Conservation (phyloP, 1,140 invertebrate genomes). For the Ephestia elutella region DNA sequence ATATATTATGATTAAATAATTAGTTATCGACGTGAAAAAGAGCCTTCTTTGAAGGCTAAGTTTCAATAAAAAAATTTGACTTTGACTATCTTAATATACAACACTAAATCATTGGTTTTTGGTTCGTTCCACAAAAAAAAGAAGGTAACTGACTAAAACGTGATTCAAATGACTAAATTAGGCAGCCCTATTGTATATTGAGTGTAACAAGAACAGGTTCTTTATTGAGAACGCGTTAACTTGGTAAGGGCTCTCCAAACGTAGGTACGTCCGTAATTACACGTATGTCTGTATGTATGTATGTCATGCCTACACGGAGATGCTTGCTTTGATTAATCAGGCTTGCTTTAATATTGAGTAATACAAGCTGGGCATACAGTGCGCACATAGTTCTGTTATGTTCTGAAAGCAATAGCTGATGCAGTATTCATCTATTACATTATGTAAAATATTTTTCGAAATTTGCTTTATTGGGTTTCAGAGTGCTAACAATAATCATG, state of each 20-base stretch:
- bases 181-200: background rate
- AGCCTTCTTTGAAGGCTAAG: too few relatives aligned
- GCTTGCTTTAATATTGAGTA: slow-evolving; percentile 26
- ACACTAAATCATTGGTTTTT: too few relatives aligned
- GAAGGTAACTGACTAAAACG: too few relatives aligned
- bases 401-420: background rate
- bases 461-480: too few relatives aligned
- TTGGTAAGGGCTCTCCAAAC: slow-evolving; percentile 23
- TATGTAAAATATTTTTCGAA: too few relatives aligned
- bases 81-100: too few relatives aligned
- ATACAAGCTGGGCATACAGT: background rate
- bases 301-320: slow-evolving; percentile 3
- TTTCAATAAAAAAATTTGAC: too few relatives aligned
- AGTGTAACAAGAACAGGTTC: slow-evolving; percentile 50
- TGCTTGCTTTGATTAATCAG: slow-evolving; percentile 36
- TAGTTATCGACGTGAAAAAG: too few relatives aligned
- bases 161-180: background rate
- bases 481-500: too few relatives aligned
- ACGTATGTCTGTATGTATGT: slow-evolving; percentile 10
- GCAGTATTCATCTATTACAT: too few relatives aligned
- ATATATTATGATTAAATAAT: too few relatives aligned
- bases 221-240: slow-evolving; percentile 37
- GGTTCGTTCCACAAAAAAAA: too few relatives aligned
- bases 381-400: background rate
- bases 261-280: slow-evolving; percentile 20